These are phyloP conservation scores for Pimpla rufipes DNA, from an alignment of 2,888 invertebrate genomes.

Conservation along the genomic window DNA sequence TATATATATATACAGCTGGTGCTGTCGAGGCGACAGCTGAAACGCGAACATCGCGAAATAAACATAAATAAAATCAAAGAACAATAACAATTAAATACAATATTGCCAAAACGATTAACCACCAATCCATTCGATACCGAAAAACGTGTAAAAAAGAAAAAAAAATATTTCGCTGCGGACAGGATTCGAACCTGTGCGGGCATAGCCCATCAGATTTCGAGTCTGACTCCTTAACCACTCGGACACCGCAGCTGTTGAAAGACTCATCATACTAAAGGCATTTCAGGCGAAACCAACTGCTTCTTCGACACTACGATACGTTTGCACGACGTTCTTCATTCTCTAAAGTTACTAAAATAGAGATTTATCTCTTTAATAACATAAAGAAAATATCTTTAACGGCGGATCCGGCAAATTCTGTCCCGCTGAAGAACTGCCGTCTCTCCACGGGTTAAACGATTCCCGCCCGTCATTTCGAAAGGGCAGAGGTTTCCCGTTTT, in stretches of 20 bases:
- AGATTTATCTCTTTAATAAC: background rate
- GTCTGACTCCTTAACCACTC: constrained; percentile 89
- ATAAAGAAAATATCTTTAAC: background rate
- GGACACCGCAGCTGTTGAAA: constrained; percentile 86
- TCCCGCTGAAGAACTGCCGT: background rate
- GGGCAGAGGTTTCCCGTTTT: constrained; percentile 9
- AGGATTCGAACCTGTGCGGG: constrained; percentile 90
- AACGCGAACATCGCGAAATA: background rate
- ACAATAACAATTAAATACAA: background rate
- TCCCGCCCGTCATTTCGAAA: background rate
- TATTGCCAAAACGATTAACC: background rate
- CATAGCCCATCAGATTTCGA: constrained; percentile 89
- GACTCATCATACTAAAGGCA: background rate
- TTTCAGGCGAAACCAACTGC: constrained; percentile 15
- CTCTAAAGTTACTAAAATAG: background rate
- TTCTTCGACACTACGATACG: background rate
- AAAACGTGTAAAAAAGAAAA: constrained; percentile 12
- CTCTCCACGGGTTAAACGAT: background rate
- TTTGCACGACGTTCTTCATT: background rate
- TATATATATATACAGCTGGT: background rate
- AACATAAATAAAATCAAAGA: background rate
- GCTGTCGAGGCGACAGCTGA: background rate
- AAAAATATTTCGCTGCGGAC: constrained; percentile 85
- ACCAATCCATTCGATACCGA: background rate
- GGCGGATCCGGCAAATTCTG: background rate